Conservation (phyloP, 2,797 vertebrate species). For the Bufotes viridis region DNA sequence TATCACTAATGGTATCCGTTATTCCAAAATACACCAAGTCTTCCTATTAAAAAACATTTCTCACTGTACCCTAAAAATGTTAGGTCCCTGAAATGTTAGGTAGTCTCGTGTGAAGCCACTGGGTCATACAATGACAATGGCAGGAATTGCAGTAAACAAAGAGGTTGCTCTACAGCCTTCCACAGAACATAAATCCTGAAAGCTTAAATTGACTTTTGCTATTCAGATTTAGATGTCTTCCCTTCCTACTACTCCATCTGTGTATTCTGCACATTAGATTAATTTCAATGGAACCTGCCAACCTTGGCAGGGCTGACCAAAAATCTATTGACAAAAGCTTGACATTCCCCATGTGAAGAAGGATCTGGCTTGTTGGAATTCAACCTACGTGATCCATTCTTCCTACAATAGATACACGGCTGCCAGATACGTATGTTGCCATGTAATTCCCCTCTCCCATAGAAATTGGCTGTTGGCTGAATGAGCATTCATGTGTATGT, state of each 20-base stretch:
- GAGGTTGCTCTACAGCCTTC: not conserved
- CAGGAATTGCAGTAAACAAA: not conserved
- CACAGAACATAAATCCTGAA: not conserved
- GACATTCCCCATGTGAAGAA: too few species aligned
- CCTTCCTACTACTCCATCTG: not conserved
- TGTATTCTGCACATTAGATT: not conserved
- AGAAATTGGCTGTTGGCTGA: too few species aligned
- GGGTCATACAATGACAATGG: not conserved
- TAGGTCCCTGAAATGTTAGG: too few species aligned
- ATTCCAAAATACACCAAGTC: not conserved
- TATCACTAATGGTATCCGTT: not conserved
- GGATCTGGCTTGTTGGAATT: too few species aligned
- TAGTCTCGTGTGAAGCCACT: not conserved
- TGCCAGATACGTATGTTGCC: too few species aligned
- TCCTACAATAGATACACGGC: too few species aligned
- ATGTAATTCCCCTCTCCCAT: too few species aligned
- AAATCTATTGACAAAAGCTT: too few species aligned
- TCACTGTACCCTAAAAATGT: not conserved
- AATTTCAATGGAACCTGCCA: too few species aligned
- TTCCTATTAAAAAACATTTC: not conserved
- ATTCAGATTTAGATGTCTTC: not conserved
- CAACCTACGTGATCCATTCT: too few species aligned
- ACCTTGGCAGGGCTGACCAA: too few species aligned
- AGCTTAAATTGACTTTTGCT: not conserved
- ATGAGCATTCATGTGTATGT: too few species aligned